Base-by-base conservation (phyloP, 2,888 invertebrate genomes). In the Epistrophe eligans region DNA sequence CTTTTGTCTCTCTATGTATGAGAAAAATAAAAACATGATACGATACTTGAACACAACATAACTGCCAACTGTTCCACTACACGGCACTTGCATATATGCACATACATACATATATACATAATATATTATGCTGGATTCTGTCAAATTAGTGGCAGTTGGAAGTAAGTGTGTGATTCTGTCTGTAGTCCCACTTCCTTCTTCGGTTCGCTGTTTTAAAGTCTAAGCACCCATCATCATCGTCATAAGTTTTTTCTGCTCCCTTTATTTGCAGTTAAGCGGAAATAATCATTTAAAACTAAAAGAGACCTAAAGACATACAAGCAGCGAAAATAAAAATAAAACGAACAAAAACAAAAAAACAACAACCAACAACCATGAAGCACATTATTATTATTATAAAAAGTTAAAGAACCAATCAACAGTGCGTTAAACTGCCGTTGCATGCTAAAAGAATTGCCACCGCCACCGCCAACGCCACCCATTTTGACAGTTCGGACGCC, bases 371-470 rank as follows among this genome's bases (percentile, higher is more conserved):
- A 79, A 74, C 43, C 79, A 57, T 57, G 62, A 72, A 67, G 67
- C 50, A 55, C 67, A 67, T 67, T 67, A 52, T 50, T 67, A 52
- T 50, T 52, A 24, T 40, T 70, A 70, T 55, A 24, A 52, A 52
- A 43, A 48, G 70, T 70, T 70, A 71, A 72, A 73, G 79, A 76
- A 72, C 74, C 72, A 87, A 76, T 76, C 84, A 84, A 70, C 84
- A 84, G 80, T 80, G 77, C 84, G 84, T 84, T 84, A 80, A 84
- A 80, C 80, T 84, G 77, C 32, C 81, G 58, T 64, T 85, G 82
- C 81, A 82, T 87, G 77, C 67, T 35, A 15, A 19, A 79, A 76
- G 64, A 70, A 71, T 57, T 40, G 43, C 43, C 48, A 60, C 28
- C 67, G 43, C 43, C 48, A 60, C 28, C 67, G 9, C 55, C 67